Evolutionary conservation across 1,140 invertebrate species (phyloP).

Genomic region (Drosophila carrolli): DNA sequence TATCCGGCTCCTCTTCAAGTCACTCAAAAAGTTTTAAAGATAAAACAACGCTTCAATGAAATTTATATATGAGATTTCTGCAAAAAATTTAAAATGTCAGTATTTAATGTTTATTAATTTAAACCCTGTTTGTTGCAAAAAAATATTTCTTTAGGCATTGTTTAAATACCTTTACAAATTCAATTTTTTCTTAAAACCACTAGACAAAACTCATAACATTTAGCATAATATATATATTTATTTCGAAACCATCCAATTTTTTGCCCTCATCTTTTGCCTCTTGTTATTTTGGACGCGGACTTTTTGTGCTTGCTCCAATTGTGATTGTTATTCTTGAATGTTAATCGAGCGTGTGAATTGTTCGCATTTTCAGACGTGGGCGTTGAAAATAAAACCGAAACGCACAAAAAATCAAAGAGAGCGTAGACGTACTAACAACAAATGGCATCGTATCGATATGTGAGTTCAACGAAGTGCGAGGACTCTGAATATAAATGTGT

Average conservation of each 20-base stretch:
- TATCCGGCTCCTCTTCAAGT: neutral
- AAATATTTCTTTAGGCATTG: too few relatives aligned
- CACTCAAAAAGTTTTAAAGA: neutral
- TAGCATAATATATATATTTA: conserved; percentile 20
- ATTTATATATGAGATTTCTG: neutral
- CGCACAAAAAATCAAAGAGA: conserved; percentile 5
- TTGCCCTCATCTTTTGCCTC: neutral
- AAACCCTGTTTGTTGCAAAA: too few relatives aligned
- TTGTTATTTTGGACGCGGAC: conserved; percentile 8
- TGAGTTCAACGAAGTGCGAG: conserved; percentile 27
- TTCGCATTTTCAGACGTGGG: conserved; percentile 39
- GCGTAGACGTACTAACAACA: neutral
- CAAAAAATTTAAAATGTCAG: too few relatives aligned
- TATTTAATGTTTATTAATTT: too few relatives aligned
- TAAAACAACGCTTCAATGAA: neutral
- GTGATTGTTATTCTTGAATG: conserved; percentile 46
- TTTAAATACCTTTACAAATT: neutral
- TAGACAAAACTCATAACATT: neutral
- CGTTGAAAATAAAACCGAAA: neutral
- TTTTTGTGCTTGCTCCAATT: conserved; percentile 42
- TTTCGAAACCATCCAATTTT: neutral
- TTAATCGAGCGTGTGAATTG: conserved; percentile 72
- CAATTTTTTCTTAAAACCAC: neutral
- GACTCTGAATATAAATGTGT: conserved; percentile 29
- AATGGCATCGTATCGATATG: conserved; percentile 18